These are phyloP conservation scores for Meleagris gallopavo DNA, from an alignment of 2,113 vertebrate genomes.

Conservation along the genomic window DNA sequence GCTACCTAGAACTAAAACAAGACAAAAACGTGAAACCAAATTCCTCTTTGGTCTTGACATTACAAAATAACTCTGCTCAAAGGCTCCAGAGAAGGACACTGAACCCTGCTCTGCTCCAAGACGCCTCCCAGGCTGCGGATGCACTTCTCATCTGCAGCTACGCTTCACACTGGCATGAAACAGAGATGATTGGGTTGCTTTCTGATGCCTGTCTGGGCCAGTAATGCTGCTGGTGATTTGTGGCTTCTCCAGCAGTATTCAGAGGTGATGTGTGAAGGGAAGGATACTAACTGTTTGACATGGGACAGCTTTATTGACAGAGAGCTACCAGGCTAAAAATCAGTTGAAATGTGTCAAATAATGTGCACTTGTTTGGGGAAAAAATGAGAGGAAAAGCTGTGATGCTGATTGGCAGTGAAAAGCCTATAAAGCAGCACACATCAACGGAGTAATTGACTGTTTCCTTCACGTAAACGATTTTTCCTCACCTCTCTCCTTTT, in stretches of 20 bases:
- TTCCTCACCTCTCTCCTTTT: not conserved
- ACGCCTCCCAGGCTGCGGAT: not conserved
- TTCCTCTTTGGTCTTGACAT: not conserved
- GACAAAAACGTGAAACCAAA: not conserved
- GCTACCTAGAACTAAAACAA: not conserved
- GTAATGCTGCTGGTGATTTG: not conserved
- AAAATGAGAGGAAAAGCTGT: not conserved
- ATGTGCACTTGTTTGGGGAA: not conserved
- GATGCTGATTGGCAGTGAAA: constrained; percentile 55
- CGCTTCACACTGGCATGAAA: not conserved
- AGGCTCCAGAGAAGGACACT: not conserved
- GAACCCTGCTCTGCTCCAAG: not conserved
- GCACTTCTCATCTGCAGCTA: not conserved
- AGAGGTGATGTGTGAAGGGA: not conserved
- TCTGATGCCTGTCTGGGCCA: constrained; percentile 30
- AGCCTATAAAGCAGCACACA: constrained; percentile 1
- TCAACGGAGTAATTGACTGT: constrained; percentile 6
- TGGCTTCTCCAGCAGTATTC: not conserved
- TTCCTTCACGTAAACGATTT: not conserved
- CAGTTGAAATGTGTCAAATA: not conserved
- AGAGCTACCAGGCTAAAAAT: constrained; percentile 27
- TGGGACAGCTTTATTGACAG: constrained; percentile 20
- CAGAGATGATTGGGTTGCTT: constrained; percentile 30
- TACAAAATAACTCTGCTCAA: not conserved
- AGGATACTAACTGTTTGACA: constrained; percentile 10